A percentile compares a stretch with the other conserved stretches of the same genome.
These are phyloP conservation scores for Frieseomelitta varia DNA, from an alignment of 1,140 invertebrate genomes.

Conservation along the genomic window DNA sequence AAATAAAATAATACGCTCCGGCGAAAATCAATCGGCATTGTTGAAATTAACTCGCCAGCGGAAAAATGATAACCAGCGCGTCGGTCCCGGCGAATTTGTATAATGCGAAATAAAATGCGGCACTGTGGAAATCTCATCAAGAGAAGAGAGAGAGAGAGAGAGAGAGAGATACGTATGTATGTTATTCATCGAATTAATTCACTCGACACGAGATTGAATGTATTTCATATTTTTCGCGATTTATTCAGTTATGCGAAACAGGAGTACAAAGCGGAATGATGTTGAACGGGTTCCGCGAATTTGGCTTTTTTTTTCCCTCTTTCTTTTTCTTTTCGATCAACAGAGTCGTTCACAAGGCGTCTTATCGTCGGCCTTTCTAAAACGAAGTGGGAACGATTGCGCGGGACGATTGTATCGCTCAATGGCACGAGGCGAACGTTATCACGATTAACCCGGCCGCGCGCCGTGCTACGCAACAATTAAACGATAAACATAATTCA, in stretches of 20 bases:
- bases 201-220: not conserved
- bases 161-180: not conserved
- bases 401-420: not conserved
- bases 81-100: not conserved
- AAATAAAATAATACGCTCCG: conserved; percentile 3
- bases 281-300: not conserved
- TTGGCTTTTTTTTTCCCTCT: not conserved
- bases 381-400: not conserved
- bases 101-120: not conserved
- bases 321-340: not conserved
- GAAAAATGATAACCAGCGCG: not conserved
- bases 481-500: conserved; percentile 7
- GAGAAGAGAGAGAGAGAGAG: not conserved
- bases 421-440: not conserved
- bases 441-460: not conserved
- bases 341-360: not conserved
- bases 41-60: not conserved
- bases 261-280: not conserved
- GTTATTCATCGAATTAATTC: not conserved
- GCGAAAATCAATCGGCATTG: not conserved
- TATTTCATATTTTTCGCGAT: not conserved
- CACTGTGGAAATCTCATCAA: not conserved
- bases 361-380: not conserved
- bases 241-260: not conserved
- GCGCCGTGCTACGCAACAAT: not conserved